Conservation (phyloP, 2,888 invertebrate species). For the Drosophila eohydei region DNA sequence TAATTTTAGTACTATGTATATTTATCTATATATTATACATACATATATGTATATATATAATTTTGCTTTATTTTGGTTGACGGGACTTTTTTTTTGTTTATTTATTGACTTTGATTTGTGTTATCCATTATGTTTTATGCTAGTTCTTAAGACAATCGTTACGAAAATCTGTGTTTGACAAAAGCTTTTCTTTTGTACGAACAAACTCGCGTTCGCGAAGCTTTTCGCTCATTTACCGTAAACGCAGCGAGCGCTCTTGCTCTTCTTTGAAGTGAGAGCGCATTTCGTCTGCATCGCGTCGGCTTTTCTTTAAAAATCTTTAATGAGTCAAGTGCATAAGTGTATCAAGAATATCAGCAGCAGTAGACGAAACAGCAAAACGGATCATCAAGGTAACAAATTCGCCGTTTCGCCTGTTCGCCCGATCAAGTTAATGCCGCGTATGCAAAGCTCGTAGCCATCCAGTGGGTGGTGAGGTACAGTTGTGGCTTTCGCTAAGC, state of each 20-base stretch:
- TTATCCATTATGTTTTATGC: slow-evolving; percentile 58
- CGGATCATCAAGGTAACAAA: slow-evolving; percentile 7
- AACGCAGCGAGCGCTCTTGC: slow-evolving; percentile 10
- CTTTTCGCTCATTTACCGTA: slow-evolving; percentile 17
- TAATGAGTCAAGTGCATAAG: slow-evolving; percentile 43
- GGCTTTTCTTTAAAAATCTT: slow-evolving; percentile 19
- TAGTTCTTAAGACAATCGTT: slow-evolving; percentile 61
- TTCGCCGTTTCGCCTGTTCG: not conserved
- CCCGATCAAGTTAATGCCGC: slow-evolving; percentile 53
- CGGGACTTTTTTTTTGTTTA: slow-evolving; percentile 83
- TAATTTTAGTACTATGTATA: slow-evolving; percentile 78
- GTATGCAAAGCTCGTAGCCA: slow-evolving; percentile 57
- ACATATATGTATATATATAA: slow-evolving; percentile 62
- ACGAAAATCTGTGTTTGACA: slow-evolving; percentile 16
- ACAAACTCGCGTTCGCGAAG: slow-evolving; percentile 19
- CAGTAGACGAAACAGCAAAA: slow-evolving; percentile 1
- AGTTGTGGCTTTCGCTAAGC: slow-evolving; percentile 51
- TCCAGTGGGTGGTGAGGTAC: slow-evolving; percentile 57
- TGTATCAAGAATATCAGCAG: slow-evolving; percentile 10
- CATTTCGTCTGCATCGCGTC: slow-evolving; percentile 16
- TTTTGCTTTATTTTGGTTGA: slow-evolving; percentile 85
- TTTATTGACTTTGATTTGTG: slow-evolving; percentile 69
- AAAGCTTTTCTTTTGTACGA: slow-evolving; percentile 35
- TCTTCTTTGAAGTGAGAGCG: slow-evolving; percentile 11
- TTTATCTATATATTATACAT: slow-evolving; percentile 52